Evolutionary conservation across 2,888 invertebrate species (phyloP), one percentile per base, ranked within the genome.

Genomic region (Elysia crispata): DNA sequence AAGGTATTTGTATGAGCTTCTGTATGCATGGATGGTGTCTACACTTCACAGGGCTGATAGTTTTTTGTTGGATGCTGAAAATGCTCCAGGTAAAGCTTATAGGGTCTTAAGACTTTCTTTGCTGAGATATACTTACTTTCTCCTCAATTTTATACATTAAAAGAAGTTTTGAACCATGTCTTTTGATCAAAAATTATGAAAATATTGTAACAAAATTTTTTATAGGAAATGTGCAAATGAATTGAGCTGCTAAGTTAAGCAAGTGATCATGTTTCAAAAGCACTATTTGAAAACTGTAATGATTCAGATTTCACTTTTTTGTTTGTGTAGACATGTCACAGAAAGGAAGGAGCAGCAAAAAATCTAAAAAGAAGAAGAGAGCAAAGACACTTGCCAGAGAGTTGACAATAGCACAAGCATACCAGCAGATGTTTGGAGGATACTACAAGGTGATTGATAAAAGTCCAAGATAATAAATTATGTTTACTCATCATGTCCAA

Each of bases 351-450:
- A 87, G 86, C 73, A 87, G 85, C 81, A 91, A 91, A 83, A 95
- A 95, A 92, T 95, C 94, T 87, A 91, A 90, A 81, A 91, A 91
- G 84, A 90, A 88, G 83, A 94, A 94, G 77, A 93, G 94, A 83
- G 92, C 94, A 0, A 94, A 95, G 72, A 96, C 96, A 0, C 96
- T 96, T 89, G 95, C 95, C 41, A 93, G 95, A 82, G 98, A 98
- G 90, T 96, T 96, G 67, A 94, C 96, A n/a, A 94, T 96, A 92
- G 96, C 96, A 87, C 98, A 98, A 92, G 97, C 97, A 0, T 94
- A 97, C 93, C 97, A 98, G 92, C 96, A 96, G 91, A 95, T 98
- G 94, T 97, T 97, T 92, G 98, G 97, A 0, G 98, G 98, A 8
- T 97, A 96, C 92, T 98, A 97, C 90, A 98, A 97, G 94, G 97